Percentiles rank a stretch among this genome's conserved stretches.
phyloP scores from a whole-genome alignment of 92 coral and sea anemone genomes.

The Anthopleura xanthogrammica region DNA sequence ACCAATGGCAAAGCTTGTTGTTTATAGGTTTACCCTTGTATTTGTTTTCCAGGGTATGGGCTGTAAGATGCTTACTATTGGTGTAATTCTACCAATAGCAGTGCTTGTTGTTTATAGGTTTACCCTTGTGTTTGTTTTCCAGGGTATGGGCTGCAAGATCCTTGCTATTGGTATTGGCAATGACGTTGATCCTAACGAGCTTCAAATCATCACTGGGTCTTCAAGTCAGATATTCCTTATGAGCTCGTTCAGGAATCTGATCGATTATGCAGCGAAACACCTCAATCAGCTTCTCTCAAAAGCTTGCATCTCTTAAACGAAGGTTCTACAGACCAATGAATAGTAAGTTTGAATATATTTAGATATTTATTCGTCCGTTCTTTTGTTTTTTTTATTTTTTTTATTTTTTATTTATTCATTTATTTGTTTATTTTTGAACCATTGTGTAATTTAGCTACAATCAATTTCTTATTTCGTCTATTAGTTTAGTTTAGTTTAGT shows the following conservation, averaged over 20 bases:
- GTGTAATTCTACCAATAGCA: background rate
- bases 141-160: background rate
- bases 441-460: no score
- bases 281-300: background rate
- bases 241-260: background rate
- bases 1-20: background rate
- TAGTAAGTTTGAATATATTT: background rate
- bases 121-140: background rate
- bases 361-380: no score
- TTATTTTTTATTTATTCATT: no score
- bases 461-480: no score
- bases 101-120: background rate
- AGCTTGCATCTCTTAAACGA: background rate
- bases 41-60: background rate
- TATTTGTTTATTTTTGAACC: no score
- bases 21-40: background rate
- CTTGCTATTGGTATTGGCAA: background rate
- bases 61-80: background rate
- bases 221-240: background rate
- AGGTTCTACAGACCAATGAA: background rate
- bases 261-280: background rate
- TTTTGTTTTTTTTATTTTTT: no score
- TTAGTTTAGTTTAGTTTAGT: no score
- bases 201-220: background rate
- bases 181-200: background rate